Base-by-base conservation (phyloP, 2,113 vertebrate species). In the Anoplopoma fimbria region DNA sequence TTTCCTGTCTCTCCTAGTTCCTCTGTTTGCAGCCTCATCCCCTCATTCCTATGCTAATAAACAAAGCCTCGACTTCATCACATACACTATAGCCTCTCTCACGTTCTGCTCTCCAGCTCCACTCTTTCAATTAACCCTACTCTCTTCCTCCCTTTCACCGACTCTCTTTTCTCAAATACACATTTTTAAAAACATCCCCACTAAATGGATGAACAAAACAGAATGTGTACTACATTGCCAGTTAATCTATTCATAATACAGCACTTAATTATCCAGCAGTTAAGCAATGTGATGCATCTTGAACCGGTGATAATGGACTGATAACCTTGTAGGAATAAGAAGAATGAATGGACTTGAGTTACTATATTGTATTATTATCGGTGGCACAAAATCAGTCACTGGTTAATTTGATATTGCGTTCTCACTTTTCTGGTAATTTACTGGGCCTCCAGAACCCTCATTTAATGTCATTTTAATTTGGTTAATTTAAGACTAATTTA, bases 71-170 rank as follows among this genome's bases (percentile, higher is more conserved):
- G 10, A 68, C 73, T 86, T 79, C 17, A 57, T 64, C 64, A 4
- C 65, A 60, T 23, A 21, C 45, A 55, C 21, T 14, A n/a, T n/a
- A 7, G 55, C 55, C 64, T 79, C 27, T 47, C 38, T 40, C 21
- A n/a, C 34, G 23, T 53, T 53, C 40, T 61, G 58, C 74, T 42
- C 40, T 34, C 0, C 1, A 61, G 49, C 36, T 77, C 55, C 45
- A 57, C 71, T 51, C 42, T 69, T 3, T 36, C 69, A 85, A 79
- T 85, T 78, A 90, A 83, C 80, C 86, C 65, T 0, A 7, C 36
- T 77, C 79, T 73, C 58, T 0, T 19, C 45, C 27, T 64, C 47
- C 9, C 13, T 19, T 69, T 64, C 2, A 9, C n/a, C 6, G 13
- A 29, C 25, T 61, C 49, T 27, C 29, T 67, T 34, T 75, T 68